Base-by-base conservation (phyloP, 2,888 invertebrate genomes). In the Apamea anceps region DNA sequence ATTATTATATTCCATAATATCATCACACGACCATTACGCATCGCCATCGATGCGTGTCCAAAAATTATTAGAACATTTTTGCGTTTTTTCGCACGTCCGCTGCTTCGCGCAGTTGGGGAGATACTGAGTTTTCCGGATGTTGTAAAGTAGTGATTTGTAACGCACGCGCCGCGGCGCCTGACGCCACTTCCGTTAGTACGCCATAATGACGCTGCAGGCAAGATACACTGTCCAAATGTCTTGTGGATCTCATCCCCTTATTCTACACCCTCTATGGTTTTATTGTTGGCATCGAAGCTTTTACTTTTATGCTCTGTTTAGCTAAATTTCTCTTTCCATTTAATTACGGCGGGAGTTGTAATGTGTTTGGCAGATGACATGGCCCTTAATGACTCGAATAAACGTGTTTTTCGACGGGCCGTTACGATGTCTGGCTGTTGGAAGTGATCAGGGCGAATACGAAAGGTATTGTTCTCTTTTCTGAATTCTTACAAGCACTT, bases 121-220 rank as follows among this genome's bases (percentile, higher is more conserved):
- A 92, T 89, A 96, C 94, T 96, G 94, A 91, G 91, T 90, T 87
- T 92, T 91, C 93, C 96, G 97, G 97, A 97, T 96, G 97, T 97
- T 96, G 97, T 97, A 97, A 97, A 97, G 96, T 96, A 96, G 96
- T 96, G 97, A 97, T 97, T 97, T 97, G 97, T 96, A 96, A 97
- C 95, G 97, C 97, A 96, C 97, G 96, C 97, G 97, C 95, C 96
- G 95, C 95, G 95, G 91, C 96, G 96, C 94, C 96, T 95, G 96
- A 93, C 96, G 94, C 90, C 93, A 94, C 95, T 96, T 97, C 97
- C 97, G 95, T 90, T 86, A 85, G 91, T 89, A 76, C 87, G 93
- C 95, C 95, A 94, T 96, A 96, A 96, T 96, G 96, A 96, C 95
- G 93, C 90, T 89, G 88, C 90, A 91, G 90, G 91, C 72, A 86